Base-by-base conservation (phyloP, 2,888 invertebrate species). In the Fragum whitleyi region DNA sequence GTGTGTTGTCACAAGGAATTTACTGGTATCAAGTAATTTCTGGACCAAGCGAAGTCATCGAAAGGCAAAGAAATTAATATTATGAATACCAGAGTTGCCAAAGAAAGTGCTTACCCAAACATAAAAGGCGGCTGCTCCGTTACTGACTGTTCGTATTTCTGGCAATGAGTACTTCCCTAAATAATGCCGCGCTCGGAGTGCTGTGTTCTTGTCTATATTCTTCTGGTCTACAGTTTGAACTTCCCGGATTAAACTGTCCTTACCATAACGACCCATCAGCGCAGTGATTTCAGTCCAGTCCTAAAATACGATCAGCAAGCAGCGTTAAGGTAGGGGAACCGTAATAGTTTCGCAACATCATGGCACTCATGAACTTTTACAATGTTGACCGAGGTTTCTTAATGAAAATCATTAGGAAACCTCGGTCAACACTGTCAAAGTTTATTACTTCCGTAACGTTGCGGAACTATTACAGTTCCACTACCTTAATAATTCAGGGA, bases 101-200 rank as follows among this genome's bases (percentile, higher is more conserved):
- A 36, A 36, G 3, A 36, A 36, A 36, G 5, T 61, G 29, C 26
- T 88, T 70, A 92, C 92, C 92, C 92, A 92, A 23, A 91, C 88
- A 74, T 92, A 88, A 76, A 92, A 92, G 1, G 91, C 85, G 2
- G 90, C 92, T 0, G 91, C 92, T 1, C 92, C 92, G 39, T 86
- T 88, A 76, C 92, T 91, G 21, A 90, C 91, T 7, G 74, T 74
- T 47, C 90, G 79, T 1, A 92, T 87, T 47, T 90, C 87, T 11
- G 88, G 88, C 14, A 90, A 73, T 0, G 86, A 86, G 77, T 90
- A 89, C 65, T 87, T 84, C 14, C 86, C 81, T 1, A 92, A 88
- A 26, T 91, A 88, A 68, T 90, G 88, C 16, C 87, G 76, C 0
- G 90, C 90, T 32, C 91, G 74, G 14, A 79, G 71, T 0, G 87